These are phyloP conservation scores for Condylura cristata DNA, from an alignment of 2,113 vertebrate species.

Conservation along the genomic window DNA sequence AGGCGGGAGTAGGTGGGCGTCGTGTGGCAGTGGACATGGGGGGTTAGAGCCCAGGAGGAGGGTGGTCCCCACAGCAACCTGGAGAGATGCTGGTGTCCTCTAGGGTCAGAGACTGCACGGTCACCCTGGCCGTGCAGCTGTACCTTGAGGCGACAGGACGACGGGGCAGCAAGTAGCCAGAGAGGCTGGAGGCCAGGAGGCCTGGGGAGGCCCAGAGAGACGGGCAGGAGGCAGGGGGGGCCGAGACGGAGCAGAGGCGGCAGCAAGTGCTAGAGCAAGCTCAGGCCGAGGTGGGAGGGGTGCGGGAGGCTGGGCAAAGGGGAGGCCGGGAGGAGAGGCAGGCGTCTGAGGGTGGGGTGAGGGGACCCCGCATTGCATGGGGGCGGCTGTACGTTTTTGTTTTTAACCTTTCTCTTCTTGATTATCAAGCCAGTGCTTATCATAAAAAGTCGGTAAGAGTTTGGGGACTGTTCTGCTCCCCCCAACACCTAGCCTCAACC, in stretches of 20 bases:
- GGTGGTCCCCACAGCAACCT: not conserved
- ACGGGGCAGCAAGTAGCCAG: not conserved
- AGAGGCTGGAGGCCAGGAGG: not conserved
- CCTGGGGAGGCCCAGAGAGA: accelerated
- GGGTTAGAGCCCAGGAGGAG: not conserved
- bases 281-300: not conserved
- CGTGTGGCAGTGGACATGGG: not conserved
- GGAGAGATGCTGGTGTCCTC: not conserved
- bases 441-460: not conserved
- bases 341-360: not conserved
- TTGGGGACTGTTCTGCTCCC: not conserved
- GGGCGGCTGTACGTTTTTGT: not conserved
- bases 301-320: not conserved
- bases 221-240: not conserved
- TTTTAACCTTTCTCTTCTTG: not conserved
- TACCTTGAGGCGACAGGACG: not conserved
- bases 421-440: not conserved
- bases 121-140: not conserved
- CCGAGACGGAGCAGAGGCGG: not conserved
- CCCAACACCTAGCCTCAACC: not conserved
- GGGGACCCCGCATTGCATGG: accelerated
- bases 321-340: accelerated
- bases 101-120: not conserved
- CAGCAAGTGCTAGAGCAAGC: not conserved
- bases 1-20: not conserved